Conservation (phyloP, 2,797 vertebrate genomes). For the Darevskia mixta region DNA sequence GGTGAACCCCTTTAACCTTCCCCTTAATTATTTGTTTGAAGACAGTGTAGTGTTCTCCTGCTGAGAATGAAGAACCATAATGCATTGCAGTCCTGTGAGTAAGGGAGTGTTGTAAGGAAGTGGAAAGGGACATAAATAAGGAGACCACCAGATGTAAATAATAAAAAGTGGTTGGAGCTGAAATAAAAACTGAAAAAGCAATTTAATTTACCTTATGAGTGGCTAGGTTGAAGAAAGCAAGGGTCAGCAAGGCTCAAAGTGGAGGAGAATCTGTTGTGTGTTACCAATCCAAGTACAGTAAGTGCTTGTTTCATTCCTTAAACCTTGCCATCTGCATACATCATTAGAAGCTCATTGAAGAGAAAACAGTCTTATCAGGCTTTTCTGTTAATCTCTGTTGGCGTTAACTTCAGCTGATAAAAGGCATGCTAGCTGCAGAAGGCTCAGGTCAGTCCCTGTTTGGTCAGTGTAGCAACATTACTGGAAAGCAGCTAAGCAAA, state of each 20-base stretch:
- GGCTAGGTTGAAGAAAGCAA: slow-evolving; percentile 66
- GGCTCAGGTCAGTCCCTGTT: slow-evolving; percentile 74
- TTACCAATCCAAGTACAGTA: slow-evolving; percentile 74
- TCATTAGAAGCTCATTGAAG: slow-evolving; percentile 89
- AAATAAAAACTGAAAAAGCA: slow-evolving; percentile 77
- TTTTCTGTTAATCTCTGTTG: slow-evolving; percentile 90
- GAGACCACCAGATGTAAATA: slow-evolving; percentile 95
- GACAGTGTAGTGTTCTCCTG: slow-evolving; percentile 97
- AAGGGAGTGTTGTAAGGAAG: slow-evolving; percentile 77
- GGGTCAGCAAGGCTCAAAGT: slow-evolving; percentile 63
- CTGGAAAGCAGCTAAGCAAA: slow-evolving; percentile 62
- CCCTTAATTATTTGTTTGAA: slow-evolving; percentile 99
- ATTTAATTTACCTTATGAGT: slow-evolving; percentile 76
- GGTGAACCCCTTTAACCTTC: slow-evolving; percentile 93
- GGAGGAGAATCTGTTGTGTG: slow-evolving; percentile 60
- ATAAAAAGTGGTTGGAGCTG: slow-evolving; percentile 85
- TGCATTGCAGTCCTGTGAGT: slow-evolving; percentile 83
- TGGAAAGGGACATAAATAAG: slow-evolving; percentile 88
- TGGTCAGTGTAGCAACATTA: slow-evolving; percentile 78
- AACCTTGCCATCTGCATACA: slow-evolving; percentile 88
- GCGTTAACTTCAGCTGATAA: slow-evolving; percentile 90
- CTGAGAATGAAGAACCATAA: slow-evolving; percentile 88
- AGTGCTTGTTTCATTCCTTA: slow-evolving; percentile 79
- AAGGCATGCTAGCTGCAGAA: slow-evolving; percentile 80
- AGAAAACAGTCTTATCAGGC: slow-evolving; percentile 90